Evolutionary conservation across 1,140 invertebrate genomes (phyloP).

Genomic region (Pseudomyrmex pallidus): DNA sequence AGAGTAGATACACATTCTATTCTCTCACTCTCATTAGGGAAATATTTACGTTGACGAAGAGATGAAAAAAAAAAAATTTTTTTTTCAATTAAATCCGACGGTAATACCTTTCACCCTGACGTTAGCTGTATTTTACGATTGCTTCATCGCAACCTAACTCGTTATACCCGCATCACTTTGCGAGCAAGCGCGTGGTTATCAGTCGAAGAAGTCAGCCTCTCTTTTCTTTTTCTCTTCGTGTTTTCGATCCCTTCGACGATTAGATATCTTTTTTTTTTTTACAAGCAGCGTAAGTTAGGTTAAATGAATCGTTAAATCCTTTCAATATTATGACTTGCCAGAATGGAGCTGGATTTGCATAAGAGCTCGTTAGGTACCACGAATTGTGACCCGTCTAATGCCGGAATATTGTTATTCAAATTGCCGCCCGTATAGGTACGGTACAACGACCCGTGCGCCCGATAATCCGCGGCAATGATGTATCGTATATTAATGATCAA

Average conservation of each 20-base stretch:
- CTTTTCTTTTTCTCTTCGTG: neutral
- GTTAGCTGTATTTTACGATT: neutral
- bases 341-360: slow-evolving; percentile 73
- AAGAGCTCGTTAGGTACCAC: slow-evolving; percentile 68
- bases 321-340: slow-evolving; percentile 74
- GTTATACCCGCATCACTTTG: slow-evolving; percentile 35
- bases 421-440: slow-evolving; percentile 58
- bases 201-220: neutral
- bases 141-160: slow-evolving; percentile 5
- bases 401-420: slow-evolving; percentile 82
- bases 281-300: slow-evolving; percentile 54
- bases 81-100: neutral
- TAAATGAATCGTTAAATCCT: slow-evolving; percentile 77
- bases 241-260: slow-evolving; percentile 4
- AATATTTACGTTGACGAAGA: slow-evolving; percentile 4
- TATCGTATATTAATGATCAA: slow-evolving; percentile 79
- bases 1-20: neutral
- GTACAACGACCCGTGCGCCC: slow-evolving; percentile 47
- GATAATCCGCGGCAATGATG: slow-evolving; percentile 76
- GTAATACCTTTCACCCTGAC: neutral
- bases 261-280: slow-evolving; percentile 2
- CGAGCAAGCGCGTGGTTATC: neutral
- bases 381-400: slow-evolving; percentile 73
- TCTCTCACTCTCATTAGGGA: neutral
- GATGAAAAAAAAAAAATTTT: neutral